These are phyloP conservation scores for Cotesia congregata DNA, from an alignment of 2,888 invertebrate species.

Conservation along the genomic window DNA sequence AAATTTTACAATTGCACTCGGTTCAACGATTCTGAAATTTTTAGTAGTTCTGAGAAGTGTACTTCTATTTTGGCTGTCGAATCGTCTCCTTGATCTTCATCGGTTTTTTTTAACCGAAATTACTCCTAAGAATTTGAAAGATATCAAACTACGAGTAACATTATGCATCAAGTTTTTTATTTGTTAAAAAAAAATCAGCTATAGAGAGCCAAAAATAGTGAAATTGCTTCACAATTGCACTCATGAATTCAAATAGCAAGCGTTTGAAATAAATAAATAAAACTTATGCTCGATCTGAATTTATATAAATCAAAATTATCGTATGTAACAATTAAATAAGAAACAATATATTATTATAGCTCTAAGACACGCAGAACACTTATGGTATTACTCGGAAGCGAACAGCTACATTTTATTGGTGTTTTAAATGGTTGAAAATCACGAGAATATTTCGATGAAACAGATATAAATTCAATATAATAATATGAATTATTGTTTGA, in stretches of 20 bases:
- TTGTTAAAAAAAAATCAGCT: too few relatives aligned
- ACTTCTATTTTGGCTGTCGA: too few relatives aligned
- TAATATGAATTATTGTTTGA: neutral
- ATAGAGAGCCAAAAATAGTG: too few relatives aligned
- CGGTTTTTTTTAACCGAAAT: too few relatives aligned
- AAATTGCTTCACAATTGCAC: too few relatives aligned
- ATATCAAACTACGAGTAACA: too few relatives aligned
- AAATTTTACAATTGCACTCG: too few relatives aligned
- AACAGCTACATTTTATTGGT: neutral
- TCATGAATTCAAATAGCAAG: conserved; percentile 11
- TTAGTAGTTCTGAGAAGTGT: too few relatives aligned
- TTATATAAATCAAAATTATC: conserved; percentile 21
- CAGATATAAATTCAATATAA: neutral
- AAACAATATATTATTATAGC: conserved; percentile 20
- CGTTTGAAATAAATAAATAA: neutral
- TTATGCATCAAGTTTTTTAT: too few relatives aligned
- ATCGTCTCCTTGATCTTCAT: too few relatives aligned
- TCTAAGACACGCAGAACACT: conserved; percentile 29
- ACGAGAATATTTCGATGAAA: conserved; percentile 17
- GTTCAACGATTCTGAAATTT: too few relatives aligned
- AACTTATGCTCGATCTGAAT: neutral
- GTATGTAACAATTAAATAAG: conserved; percentile 21
- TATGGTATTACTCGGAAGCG: conserved; percentile 4
- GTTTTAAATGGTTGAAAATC: conserved; percentile 27
- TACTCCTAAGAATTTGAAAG: too few relatives aligned